Evolutionary conservation across 2,113 vertebrate genomes (phyloP), one percentile per base, ranked within the genome.

Genomic region (Tursiops truncatus): DNA sequence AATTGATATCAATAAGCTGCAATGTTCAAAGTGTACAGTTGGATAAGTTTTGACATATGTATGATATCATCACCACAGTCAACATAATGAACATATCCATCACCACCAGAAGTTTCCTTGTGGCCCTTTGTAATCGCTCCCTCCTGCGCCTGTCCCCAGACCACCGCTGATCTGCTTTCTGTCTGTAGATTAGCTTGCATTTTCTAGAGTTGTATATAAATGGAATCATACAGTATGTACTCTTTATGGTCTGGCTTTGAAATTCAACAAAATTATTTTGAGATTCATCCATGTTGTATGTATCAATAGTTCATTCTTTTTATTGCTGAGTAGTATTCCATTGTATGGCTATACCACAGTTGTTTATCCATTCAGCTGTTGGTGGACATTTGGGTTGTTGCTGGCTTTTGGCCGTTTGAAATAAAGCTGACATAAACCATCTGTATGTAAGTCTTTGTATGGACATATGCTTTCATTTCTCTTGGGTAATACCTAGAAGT

Each of bases 191-290:
- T 25, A 63, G 70, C 88, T 96, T 88, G 36, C 10, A 76, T 87
- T 92, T 92, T 86, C 74, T 94, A 71, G 47, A 81, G 38, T 89
- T 89, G 38, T 73, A 11, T n/a, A 20, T 63, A 58, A 74, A 87
- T 96, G 50, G 77, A 92, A 92, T 88, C 25, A 84, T 74, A 31
- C 6, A 60, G 0, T 83, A 18, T n/a, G 11, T 60, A 63, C n/a
- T 85, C n/a, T 73, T 91, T 81, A 62, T 79, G 68, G 23, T 71
- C 21, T 94, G 47, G 33, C 73, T 93, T 95, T 95, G 77, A 93
- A 81, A 91, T 36, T 82, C 33, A 91, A 50, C 33, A 77, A 31
- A 96, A n/a, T 90, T 93, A 73, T 93, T 90, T 87, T 91, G 70
- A 71, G n/a, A 58, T 88, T 87, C 62, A 91, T 91, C 38, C 18